Base-by-base conservation (phyloP, 1,140 invertebrate genomes). In the Batillaria attramentaria region DNA sequence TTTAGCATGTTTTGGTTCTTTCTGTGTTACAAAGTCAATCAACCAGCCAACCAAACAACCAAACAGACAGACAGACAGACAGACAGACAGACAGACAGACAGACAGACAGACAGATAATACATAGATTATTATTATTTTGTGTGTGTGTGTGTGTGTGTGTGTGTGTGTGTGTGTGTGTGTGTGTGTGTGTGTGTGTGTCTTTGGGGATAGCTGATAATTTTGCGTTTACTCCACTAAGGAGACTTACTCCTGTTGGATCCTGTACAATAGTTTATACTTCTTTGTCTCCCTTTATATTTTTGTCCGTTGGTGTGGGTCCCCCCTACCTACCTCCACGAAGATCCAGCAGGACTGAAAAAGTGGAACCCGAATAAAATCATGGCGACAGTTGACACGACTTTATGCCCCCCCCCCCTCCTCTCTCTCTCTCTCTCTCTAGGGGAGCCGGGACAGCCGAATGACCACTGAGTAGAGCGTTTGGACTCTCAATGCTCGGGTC, bases 291-390 rank as follows among this genome's bases (percentile, higher is more conserved):
- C 10, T 13, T 35, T 70, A 18, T 37, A 35, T 70, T 18, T 6
- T 28, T 37, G 60, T 39, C 2, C 20, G n/a, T 13, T 20, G 8
- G 13, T 79, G 28, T 68, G 72, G 74, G 24, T 69, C 10, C 16
- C 79, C 79, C n/a, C n/a, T n/a, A 8, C 20, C 79, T 20, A 54
- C 72, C 28, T 62, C 77, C 31, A 74, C 73, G 43, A 66, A 37
- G 24, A 35, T 79, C 8, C 50, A 79, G 1, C 76, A 68, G 16
- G 35, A 46, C 2, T 37, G 68, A 37, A 77, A 75, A n/a, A 72
- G 72, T 39, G 80, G 80, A 6, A 81, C 74, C 62, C 60, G 76
- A 39, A 35, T 81, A 35, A 76, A 73, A 77, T 81, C 20, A 60
- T n/a, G n/a, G n/a, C n/a, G n/a, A n/a, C n/a, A n/a, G n/a, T n/a